phyloP scores from a whole-genome alignment of 1,140 invertebrate species.

The Lepidurus couesii region DNA sequence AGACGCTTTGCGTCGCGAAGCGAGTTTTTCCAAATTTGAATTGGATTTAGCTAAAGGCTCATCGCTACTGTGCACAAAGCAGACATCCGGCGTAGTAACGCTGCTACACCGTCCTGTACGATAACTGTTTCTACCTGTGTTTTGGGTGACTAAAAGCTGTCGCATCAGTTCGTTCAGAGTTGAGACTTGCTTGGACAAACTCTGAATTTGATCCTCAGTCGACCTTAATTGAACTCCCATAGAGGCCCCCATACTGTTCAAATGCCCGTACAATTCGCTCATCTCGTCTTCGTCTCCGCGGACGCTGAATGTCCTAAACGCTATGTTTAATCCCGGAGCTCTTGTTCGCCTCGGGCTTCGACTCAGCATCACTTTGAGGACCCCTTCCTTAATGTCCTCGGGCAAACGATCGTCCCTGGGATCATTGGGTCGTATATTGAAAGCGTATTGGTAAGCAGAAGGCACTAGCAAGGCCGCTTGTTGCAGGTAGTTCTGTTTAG shows the following conservation, averaged over 20 bases:
- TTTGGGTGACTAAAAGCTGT: neutral
- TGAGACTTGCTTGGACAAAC: neutral
- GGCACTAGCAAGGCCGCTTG: constrained; percentile 62
- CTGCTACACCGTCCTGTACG: neutral
- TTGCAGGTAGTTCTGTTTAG: constrained; percentile 57
- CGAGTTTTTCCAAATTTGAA: neutral
- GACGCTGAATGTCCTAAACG: neutral
- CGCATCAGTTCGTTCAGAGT: neutral
- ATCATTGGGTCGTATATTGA: constrained; percentile 69
- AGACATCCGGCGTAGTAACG: neutral
- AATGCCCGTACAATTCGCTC: neutral
- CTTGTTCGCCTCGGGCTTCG: neutral
- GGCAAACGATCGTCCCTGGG: constrained; percentile 68
- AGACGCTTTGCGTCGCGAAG: neutral
- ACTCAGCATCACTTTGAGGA: constrained; percentile 28
- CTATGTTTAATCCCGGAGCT: neutral
- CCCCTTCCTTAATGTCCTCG: constrained; percentile 58
- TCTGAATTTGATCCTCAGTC: neutral
- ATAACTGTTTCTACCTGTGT: neutral
- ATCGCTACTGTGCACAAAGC: neutral
- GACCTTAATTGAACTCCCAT: neutral
- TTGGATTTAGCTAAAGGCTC: neutral
- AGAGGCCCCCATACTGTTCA: neutral
- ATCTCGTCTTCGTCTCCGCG: neutral
- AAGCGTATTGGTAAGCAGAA: constrained; percentile 60